Percentiles rank a stretch among this genome's conserved stretches.
Evolutionary conservation across 1,140 invertebrate species (phyloP).

Genomic region (Odontomachus brunneus): DNA sequence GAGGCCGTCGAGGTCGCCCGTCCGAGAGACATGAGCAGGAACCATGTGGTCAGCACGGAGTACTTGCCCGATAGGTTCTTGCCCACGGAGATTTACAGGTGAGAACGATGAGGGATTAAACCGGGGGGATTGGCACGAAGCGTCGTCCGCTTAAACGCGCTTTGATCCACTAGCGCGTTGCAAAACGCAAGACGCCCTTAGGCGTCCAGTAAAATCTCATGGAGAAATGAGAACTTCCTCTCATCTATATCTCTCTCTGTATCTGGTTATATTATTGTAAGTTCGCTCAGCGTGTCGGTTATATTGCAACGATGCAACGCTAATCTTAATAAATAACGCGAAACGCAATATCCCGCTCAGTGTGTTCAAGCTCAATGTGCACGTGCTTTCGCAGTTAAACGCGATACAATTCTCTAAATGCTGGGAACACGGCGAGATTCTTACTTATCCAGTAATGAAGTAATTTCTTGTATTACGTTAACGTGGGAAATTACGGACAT

Average conservation of each 20-base stretch:
- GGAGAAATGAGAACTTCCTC: too few species aligned
- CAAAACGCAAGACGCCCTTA: too few species aligned
- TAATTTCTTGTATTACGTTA: not conserved
- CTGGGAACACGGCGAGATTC: not conserved
- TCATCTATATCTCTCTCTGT: too few species aligned
- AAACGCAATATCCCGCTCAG: too few species aligned
- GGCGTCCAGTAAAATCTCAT: too few species aligned
- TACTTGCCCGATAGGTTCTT: conserved; percentile 81
- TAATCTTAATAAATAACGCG: too few species aligned
- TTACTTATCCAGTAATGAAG: not conserved
- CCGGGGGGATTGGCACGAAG: not conserved
- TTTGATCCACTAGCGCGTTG: not conserved
- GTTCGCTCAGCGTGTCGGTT: too few species aligned
- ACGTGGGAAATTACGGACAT: not conserved
- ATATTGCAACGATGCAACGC: too few species aligned
- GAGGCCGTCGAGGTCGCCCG: conserved; percentile 84
- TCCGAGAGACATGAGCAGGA: conserved; percentile 85
- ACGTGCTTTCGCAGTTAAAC: not conserved
- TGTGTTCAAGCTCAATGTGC: too few species aligned
- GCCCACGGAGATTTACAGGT: conserved; percentile 85
- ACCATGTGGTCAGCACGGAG: conserved; percentile 85
- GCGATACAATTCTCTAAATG: not conserved
- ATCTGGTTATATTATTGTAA: too few species aligned
- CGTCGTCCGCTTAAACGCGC: not conserved
- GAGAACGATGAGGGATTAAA: conserved; percentile 13